These are phyloP conservation scores for Nematostella vectensis DNA, from an alignment of 92 coral and sea anemone genomes.

Conservation along the genomic window DNA sequence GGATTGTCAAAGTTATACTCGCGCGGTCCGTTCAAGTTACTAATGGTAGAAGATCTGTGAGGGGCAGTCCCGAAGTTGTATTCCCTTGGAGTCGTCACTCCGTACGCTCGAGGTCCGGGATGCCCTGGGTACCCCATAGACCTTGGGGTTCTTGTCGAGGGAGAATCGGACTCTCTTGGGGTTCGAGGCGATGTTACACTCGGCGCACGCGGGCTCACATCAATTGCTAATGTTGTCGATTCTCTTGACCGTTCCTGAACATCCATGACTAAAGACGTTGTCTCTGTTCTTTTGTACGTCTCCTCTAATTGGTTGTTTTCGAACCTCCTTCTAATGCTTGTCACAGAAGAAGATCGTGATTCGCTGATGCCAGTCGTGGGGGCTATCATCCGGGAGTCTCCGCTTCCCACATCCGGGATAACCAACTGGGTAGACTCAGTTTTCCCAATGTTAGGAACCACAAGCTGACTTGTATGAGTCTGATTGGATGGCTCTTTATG, in stretches of 20 bases:
- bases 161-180: not conserved
- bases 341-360: not conserved
- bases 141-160: not conserved
- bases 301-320: constrained; percentile 4
- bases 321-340: not conserved
- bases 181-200: not conserved
- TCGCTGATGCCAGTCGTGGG: not conserved
- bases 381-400: not conserved
- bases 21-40: not conserved
- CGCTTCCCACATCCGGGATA: not conserved
- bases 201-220: constrained; percentile 38
- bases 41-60: not conserved
- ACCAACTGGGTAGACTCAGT: not conserved
- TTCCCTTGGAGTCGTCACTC: not conserved
- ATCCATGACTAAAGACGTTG: constrained; percentile 55
- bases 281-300: constrained; percentile 6
- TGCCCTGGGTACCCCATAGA: not conserved
- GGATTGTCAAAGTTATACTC: not conserved
- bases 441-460: not conserved
- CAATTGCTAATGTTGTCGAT: constrained; percentile 57
- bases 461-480: not conserved
- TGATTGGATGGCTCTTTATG: not conserved
- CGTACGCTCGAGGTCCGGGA: not conserved
- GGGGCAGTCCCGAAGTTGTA: not conserved
- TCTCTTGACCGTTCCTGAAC: constrained; percentile 51